A percentile compares a stretch with the other conserved stretches of the same genome.
Evolutionary conservation across 2,888 invertebrate species (phyloP).

Genomic region (Cheilosia impressa): DNA sequence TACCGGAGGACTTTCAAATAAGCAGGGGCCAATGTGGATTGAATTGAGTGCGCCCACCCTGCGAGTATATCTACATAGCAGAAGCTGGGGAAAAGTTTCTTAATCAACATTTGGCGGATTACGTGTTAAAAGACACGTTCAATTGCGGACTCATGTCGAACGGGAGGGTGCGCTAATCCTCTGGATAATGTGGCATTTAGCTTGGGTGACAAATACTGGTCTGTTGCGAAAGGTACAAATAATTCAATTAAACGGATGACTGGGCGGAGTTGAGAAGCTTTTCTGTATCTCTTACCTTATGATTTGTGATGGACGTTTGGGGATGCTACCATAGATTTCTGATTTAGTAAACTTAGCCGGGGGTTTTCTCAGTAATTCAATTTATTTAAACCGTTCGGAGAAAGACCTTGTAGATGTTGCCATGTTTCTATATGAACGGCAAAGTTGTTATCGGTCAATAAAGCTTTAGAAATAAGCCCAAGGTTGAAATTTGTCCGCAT

Average conservation of each 20-base stretch:
- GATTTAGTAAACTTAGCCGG: too few species aligned
- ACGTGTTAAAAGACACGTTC: conserved; percentile 39
- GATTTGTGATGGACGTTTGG: too few species aligned
- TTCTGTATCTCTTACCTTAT: too few species aligned
- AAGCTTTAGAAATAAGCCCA: too few species aligned
- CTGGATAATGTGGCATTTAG: conserved; percentile 46
- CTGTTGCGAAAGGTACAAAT: conserved; percentile 35
- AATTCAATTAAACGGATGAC: conserved; percentile 28
- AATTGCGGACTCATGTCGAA: conserved; percentile 24
- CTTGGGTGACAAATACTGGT: conserved; percentile 31
- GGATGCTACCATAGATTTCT: too few species aligned
- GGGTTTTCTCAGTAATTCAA: too few species aligned
- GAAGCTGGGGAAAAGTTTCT: conserved; percentile 37
- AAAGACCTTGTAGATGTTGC: too few species aligned
- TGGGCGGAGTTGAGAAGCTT: neutral
- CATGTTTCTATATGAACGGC: too few species aligned
- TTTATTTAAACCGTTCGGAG: too few species aligned
- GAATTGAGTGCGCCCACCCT: neutral
- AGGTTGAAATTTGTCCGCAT: too few species aligned
- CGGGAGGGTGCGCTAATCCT: conserved; percentile 2
- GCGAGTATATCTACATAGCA: too few species aligned
- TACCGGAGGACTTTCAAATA: conserved; percentile 1
- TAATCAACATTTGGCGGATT: conserved; percentile 50
- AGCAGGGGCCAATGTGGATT: neutral
- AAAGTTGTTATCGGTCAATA: too few species aligned